A percentile compares a stretch with the other conserved stretches of the same genome.
phyloP scores from a whole-genome alignment of 2,113 vertebrate genomes.

The Cettia cetti region DNA sequence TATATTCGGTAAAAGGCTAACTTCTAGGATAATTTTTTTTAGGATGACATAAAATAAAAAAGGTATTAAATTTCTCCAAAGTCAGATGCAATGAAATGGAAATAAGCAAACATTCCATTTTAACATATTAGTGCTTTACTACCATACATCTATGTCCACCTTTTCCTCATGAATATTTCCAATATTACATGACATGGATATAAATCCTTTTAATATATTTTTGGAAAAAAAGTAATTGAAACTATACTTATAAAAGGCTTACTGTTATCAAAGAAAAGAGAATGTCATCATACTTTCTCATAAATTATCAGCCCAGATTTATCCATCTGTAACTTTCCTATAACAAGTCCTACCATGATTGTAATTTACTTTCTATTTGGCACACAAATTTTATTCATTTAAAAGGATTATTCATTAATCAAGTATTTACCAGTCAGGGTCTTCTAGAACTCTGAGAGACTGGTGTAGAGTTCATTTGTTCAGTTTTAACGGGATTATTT shows the following conservation, averaged over 20 bases:
- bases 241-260: slow-evolving; percentile 56
- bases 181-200: slow-evolving; percentile 27
- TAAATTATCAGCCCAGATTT: slow-evolving; percentile 70
- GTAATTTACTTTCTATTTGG: slow-evolving; percentile 58
- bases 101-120: background rate
- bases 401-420: slow-evolving; percentile 73
- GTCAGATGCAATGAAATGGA: background rate
- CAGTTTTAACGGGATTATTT: slow-evolving; percentile 69
- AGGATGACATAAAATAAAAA: background rate
- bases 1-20: background rate
- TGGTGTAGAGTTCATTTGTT: slow-evolving; percentile 53
- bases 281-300: slow-evolving; percentile 53
- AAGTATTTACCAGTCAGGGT: slow-evolving; percentile 63
- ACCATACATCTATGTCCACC: background rate
- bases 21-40: background rate
- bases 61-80: background rate
- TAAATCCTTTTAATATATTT: slow-evolving; percentile 38
- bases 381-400: slow-evolving; percentile 62
- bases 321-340: slow-evolving; percentile 53
- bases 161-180: background rate
- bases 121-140: background rate
- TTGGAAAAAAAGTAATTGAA: slow-evolving; percentile 47
- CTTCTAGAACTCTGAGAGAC: slow-evolving; percentile 42
- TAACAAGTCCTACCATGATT: slow-evolving; percentile 63
- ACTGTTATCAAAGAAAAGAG: slow-evolving; percentile 36